Evolutionary conservation across 2,797 vertebrate species (phyloP).

Genomic region (Gymnoscopelus braueri): DNA sequence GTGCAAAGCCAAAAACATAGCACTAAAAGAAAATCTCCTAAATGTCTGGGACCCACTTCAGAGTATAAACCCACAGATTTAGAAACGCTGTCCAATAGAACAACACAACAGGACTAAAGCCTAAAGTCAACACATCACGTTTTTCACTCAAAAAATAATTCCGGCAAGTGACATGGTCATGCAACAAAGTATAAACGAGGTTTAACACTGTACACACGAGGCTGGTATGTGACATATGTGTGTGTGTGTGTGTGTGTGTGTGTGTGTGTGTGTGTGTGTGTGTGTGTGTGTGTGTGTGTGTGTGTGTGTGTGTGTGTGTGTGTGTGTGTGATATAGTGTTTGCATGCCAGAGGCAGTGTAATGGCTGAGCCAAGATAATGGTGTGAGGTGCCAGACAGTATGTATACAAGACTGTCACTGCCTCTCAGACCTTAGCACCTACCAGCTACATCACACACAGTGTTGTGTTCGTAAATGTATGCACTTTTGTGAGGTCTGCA

Average conservation of each 20-base stretch:
- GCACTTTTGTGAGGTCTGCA: slow-evolving; percentile 7
- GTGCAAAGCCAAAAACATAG: too few relatives aligned
- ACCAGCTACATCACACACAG: slow-evolving; percentile 34
- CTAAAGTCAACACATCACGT: too few relatives aligned
- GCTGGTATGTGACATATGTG: background rate
- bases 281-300: background rate
- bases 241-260: too few relatives aligned
- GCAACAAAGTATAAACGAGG: too few relatives aligned
- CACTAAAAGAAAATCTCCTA: too few relatives aligned
- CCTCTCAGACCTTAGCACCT: slow-evolving; percentile 48
- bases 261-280: background rate
- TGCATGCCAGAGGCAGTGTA: slow-evolving; percentile 25
- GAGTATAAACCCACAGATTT: too few relatives aligned
- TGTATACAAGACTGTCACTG: slow-evolving; percentile 49
- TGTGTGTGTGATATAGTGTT: background rate
- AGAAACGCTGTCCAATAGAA: too few relatives aligned
- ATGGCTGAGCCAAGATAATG: slow-evolving; percentile 33
- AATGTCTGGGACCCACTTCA: too few relatives aligned
- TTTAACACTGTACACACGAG: background rate
- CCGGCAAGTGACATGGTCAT: too few relatives aligned
- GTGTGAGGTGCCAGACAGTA: slow-evolving; percentile 68
- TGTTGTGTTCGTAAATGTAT: slow-evolving; percentile 27
- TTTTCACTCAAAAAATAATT: too few relatives aligned
- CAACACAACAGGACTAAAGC: too few relatives aligned
- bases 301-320: too few relatives aligned